Evolutionary conservation across 2,888 invertebrate species (phyloP).

Genomic region (Euplagia quadripunctaria): DNA sequence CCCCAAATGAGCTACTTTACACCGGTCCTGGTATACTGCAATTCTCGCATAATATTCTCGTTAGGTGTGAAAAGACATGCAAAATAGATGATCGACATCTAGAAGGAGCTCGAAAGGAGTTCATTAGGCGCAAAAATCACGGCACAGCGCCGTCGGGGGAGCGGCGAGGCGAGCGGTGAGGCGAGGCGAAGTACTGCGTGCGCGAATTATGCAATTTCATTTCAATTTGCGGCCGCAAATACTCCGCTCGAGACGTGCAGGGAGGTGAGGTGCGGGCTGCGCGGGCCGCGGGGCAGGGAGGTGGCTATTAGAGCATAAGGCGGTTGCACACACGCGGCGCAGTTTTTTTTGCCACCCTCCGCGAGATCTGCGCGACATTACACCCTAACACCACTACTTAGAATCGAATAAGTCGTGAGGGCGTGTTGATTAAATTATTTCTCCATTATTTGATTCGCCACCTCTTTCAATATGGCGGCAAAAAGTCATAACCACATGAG

Average conservation of each 20-base stretch:
- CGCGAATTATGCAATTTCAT: conserved; percentile 84
- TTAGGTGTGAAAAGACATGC: conserved; percentile 10
- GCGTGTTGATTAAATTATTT: conserved; percentile 82
- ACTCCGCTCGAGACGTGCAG: conserved; percentile 46
- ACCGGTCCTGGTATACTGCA: background rate
- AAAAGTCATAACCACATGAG: conserved; percentile 59
- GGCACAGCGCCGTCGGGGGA: conserved; percentile 49
- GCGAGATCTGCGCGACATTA: conserved; percentile 56
- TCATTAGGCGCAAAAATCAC: conserved; percentile 77
- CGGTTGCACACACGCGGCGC: conserved; percentile 75
- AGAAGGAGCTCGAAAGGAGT: conserved; percentile 52
- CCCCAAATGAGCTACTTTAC: background rate
- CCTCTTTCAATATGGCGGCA: conserved; percentile 85
- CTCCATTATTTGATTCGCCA: conserved; percentile 85
- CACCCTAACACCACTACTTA: conserved; percentile 68
- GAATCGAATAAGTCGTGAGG: conserved; percentile 57
- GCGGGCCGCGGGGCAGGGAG: conserved; percentile 42
- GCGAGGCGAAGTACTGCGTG: conserved; percentile 43
- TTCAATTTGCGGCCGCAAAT: conserved; percentile 78
- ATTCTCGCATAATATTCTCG: background rate
- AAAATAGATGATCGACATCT: conserved; percentile 56
- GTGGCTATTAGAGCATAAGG: conserved; percentile 71
- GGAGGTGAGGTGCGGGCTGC: conserved; percentile 1
- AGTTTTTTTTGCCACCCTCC: conserved; percentile 76
- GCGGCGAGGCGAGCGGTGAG: conserved; percentile 31